Evolutionary conservation across 1,140 invertebrate species (phyloP).

Genomic region (Tetragnatha versicolor): DNA sequence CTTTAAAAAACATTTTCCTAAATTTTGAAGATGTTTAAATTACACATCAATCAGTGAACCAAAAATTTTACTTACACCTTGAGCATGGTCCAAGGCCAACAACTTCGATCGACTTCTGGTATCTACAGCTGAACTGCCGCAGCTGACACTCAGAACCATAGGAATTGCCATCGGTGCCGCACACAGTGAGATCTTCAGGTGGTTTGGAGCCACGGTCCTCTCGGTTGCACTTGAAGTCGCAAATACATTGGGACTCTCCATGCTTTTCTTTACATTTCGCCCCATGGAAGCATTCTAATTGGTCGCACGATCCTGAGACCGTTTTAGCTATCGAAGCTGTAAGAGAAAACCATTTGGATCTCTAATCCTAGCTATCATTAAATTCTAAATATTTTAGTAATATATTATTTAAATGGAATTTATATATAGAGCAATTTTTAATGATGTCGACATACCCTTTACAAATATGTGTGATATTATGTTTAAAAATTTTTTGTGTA

Average conservation of each 20-base stretch:
- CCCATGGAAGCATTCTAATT: conserved; percentile 82
- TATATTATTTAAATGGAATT: neutral
- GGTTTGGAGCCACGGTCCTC: conserved; percentile 46
- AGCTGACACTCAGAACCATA: conserved; percentile 79
- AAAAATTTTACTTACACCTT: conserved; percentile 44
- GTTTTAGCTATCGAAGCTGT: conserved; percentile 57
- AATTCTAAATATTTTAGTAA: too few relatives aligned
- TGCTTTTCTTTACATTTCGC: conserved; percentile 77
- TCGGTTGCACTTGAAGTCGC: conserved; percentile 61
- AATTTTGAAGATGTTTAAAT: too few relatives aligned
- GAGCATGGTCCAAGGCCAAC: conserved; percentile 75
- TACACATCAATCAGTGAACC: too few relatives aligned
- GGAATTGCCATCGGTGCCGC: conserved; percentile 81
- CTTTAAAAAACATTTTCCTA: too few relatives aligned
- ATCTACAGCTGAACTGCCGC: conserved; percentile 77
- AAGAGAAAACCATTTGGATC: too few relatives aligned
- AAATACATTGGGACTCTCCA: conserved; percentile 72
- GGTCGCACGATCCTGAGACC: conserved; percentile 73
- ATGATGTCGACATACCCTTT: too few relatives aligned
- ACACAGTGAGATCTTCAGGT: conserved; percentile 69
- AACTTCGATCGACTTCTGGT: conserved; percentile 82
- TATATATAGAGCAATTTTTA: neutral
- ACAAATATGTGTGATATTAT: too few relatives aligned
- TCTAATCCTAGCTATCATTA: too few relatives aligned
- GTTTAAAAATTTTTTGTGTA: too few relatives aligned